A percentile compares a stretch with the other conserved stretches of the same genome.
Evolutionary conservation across 2,888 invertebrate species (phyloP).

Genomic region (Mycalesis mineus): DNA sequence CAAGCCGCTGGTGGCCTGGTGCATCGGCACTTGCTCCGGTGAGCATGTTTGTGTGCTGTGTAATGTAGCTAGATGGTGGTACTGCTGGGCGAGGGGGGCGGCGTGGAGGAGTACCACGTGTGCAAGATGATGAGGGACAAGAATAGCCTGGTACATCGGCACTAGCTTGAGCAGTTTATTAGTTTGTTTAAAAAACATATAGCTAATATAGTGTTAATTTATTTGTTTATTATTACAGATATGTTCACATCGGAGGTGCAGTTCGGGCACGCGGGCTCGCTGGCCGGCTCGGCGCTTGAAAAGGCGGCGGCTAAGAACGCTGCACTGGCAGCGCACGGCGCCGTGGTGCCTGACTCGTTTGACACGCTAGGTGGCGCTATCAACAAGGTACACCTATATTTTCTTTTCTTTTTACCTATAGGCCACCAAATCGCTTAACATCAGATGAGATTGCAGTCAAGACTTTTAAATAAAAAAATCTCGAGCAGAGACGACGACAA

Average conservation of each 20-base stretch:
- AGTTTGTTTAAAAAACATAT: no score
- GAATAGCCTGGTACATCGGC: conserved; percentile 98
- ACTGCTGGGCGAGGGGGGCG: conserved; percentile 98
- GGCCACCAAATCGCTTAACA: no score
- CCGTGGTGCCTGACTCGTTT: conserved; percentile 94
- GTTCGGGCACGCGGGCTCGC: conserved; percentile 99
- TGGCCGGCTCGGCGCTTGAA: conserved; percentile 95
- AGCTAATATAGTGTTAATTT: no score
- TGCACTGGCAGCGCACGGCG: conserved; percentile 89
- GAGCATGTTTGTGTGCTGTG: no score
- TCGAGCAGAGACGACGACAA: no score
- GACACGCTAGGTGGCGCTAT: conserved; percentile 85
- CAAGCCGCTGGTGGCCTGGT: conserved; percentile 99
- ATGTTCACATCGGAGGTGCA: conserved; percentile 95
- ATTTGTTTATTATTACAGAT: conserved; percentile 59
- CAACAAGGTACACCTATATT: conserved; percentile 76
- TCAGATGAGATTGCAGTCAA: no score
- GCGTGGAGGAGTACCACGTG: conserved; percentile 98
- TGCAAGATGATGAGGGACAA: conserved; percentile 90
- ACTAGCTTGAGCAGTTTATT: conserved; percentile 83
- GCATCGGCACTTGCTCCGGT: conserved; percentile 94
- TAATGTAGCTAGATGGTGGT: conserved; percentile 98
- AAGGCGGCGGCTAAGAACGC: conserved; percentile 96
- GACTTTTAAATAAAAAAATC: no score
- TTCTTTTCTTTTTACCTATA: no score